Evolutionary conservation across 2,797 vertebrate genomes (phyloP), one percentile per base, ranked within the genome.

Genomic region (Holocentrus rufus): DNA sequence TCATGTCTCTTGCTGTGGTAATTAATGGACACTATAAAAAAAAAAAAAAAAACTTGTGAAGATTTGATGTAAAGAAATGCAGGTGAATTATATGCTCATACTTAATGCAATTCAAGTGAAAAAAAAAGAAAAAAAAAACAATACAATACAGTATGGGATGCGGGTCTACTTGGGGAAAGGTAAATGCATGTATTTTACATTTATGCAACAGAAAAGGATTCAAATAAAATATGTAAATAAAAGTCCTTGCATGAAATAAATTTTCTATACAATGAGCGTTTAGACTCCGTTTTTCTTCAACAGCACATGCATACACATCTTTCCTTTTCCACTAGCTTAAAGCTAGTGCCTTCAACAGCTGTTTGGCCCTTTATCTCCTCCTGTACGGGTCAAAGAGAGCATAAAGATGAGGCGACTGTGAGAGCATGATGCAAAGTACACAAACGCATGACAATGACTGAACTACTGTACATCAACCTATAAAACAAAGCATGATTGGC

Each of bases 191-290:
- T 96, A 96, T 93, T 97, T 97, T 92, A 87, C 89, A 92, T 91
- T 98, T 98, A 98, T 99, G 97, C 97, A 98, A 97, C 95, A 91
- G 85, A 89, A 92, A 93, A 92, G 81, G 93, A 94, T 93, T 92
- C 87, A 90, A 94, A 93, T 91, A 92, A 91, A 90, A 92, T 31
- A 89, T 94, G 92, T 94, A 93, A 91, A 94, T 92, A 95, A 72
- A 92, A 94, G 95, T 94, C 94, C 93, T 92, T 98, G 97, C 98
- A 99, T 99, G 97, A 97, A 99, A 99, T 98, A 98, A 98, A 98
- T 99, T 98, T 98, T 99, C 93, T 99, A 97, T 90, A 90, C 93
- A 94, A 94, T 74, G 82, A 91, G 90, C 62, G 84, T 91, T 93
- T 92, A 94, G 94, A 90, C 93, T 94, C 87, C 88, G 91, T 93